Evolutionary conservation across 2,888 invertebrate species (phyloP).

Genomic region (Cephonodes hylas): DNA sequence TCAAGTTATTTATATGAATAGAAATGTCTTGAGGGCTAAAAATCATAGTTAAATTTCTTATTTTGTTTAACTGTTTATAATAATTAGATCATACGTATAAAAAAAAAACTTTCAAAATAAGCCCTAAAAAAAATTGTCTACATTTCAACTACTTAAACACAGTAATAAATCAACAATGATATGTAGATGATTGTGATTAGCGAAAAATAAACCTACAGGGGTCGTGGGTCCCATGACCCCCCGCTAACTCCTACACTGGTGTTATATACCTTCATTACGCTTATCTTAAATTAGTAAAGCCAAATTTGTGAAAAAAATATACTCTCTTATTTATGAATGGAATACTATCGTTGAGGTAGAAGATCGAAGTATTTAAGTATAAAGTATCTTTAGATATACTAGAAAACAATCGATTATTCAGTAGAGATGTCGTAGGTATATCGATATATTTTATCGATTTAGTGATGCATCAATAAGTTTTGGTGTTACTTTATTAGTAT

Average conservation of each 20-base stretch:
- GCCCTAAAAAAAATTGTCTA: neutral
- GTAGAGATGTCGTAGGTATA: neutral
- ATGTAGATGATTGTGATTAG: neutral
- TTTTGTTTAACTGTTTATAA: neutral
- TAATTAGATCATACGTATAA: neutral
- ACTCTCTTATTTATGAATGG: constrained; percentile 3
- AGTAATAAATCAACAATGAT: neutral
- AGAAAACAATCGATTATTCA: neutral
- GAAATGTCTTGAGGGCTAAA: neutral
- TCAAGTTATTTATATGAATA: neutral
- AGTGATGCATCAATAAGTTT: no score
- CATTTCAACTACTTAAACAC: neutral
- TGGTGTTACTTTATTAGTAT: no score
- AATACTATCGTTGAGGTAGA: constrained; percentile 14
- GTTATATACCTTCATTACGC: neutral
- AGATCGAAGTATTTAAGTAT: neutral
- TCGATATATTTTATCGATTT: neutral
- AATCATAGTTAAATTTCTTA: neutral
- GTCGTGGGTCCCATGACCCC: neutral
- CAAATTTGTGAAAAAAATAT: constrained; percentile 1
- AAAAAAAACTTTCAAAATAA: neutral
- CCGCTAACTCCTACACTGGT: neutral
- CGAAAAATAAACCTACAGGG: neutral
- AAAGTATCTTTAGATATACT: neutral
- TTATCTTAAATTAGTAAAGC: neutral